A percentile compares a stretch with the other conserved stretches of the same genome.
These are phyloP conservation scores for Epizoanthus rinbou DNA, from an alignment of 92 coral and sea anemone species.

Conservation along the genomic window DNA sequence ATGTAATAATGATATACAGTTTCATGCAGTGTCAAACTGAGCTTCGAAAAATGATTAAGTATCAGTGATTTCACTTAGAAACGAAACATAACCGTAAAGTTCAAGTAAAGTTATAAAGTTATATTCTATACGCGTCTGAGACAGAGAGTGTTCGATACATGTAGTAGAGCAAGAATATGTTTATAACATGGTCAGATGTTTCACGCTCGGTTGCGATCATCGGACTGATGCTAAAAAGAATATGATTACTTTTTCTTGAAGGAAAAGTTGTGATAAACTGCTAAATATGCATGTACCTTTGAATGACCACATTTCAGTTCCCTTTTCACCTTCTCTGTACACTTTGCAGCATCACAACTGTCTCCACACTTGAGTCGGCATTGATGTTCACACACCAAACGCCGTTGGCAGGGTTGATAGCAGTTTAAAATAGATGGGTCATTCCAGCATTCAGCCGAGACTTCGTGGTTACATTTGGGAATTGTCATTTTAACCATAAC, in stretches of 20 bases:
- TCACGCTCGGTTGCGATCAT: too few species aligned
- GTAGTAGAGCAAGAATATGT: too few species aligned
- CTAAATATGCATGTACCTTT: not conserved
- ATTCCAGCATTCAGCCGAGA: constrained; percentile 25
- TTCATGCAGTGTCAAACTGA: too few species aligned
- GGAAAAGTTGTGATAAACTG: not conserved
- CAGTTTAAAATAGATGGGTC: constrained; percentile 22
- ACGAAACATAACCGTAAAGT: too few species aligned
- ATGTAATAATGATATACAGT: too few species aligned
- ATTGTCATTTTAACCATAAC: not conserved
- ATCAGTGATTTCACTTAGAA: too few species aligned
- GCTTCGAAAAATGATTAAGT: too few species aligned
- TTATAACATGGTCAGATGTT: too few species aligned
- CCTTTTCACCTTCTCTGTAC: constrained; percentile 26
- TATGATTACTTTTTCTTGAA: not conserved
- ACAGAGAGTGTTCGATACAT: too few species aligned
- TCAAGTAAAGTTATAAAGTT: too few species aligned
- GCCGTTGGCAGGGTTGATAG: constrained; percentile 33
- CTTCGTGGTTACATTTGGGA: constrained; percentile 43
- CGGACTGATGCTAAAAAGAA: too few species aligned
- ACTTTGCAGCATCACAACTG: constrained; percentile 32
- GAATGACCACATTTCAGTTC: constrained; percentile 42
- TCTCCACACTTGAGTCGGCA: constrained; percentile 53
- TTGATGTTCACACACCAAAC: constrained; percentile 51
- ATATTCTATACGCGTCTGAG: too few species aligned